These are phyloP conservation scores for Zosterops japonicus DNA, from an alignment of 2,113 vertebrate genomes.

Conservation along the genomic window DNA sequence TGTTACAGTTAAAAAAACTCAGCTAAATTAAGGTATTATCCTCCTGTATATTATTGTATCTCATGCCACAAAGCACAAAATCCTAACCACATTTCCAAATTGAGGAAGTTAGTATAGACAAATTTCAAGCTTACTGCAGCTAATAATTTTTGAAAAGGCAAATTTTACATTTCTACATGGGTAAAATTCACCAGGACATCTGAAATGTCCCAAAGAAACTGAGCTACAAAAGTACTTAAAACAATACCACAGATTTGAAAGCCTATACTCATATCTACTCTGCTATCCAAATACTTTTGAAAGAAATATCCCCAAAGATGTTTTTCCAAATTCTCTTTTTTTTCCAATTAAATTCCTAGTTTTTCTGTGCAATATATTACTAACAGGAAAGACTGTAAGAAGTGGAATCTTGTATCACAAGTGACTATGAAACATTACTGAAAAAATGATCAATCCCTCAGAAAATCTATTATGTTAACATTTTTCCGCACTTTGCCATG, in stretches of 20 bases:
- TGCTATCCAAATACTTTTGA: not conserved
- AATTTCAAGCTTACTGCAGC: not conserved
- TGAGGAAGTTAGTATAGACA: not conserved
- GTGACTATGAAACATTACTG: not conserved
- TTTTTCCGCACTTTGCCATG: not conserved
- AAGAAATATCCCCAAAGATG: not conserved
- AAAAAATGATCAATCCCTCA: not conserved
- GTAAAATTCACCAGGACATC: not conserved
- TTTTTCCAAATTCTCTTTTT: not conserved
- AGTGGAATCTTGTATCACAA: not conserved
- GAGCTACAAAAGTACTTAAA: not conserved
- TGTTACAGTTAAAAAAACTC: not conserved
- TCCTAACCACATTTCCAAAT: not conserved
- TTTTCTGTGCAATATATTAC: not conserved
- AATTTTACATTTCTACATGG: not conserved
- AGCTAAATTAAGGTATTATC: not conserved
- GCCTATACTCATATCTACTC: not conserved
- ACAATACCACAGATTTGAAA: not conserved
- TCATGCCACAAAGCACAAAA: not conserved
- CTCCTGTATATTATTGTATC: not conserved
- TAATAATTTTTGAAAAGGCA: not conserved
- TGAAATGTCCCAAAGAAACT: not conserved
- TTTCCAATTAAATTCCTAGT: not conserved
- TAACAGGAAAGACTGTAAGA: not conserved
- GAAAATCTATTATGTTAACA: not conserved